Evolutionary conservation across 2,113 vertebrate species (phyloP).

Genomic region (Falco punctatus): DNA sequence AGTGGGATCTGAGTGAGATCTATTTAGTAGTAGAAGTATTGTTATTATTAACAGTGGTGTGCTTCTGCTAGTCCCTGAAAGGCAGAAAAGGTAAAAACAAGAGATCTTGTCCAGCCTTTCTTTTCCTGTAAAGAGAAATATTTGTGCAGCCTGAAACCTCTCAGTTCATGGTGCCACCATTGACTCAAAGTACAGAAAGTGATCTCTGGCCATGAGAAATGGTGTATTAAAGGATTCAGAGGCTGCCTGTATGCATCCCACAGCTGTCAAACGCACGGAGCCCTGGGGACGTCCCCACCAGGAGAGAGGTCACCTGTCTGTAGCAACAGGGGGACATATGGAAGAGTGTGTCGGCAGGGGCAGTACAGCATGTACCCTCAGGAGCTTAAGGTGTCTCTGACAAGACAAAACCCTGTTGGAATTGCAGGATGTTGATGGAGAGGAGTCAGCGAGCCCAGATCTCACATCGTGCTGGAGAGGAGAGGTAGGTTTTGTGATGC

Average conservation of each 20-base stretch:
- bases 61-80: neutral
- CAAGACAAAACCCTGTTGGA: neutral
- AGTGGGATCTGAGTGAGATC: neutral
- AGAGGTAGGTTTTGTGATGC: neutral
- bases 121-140: neutral
- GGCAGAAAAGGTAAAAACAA: neutral
- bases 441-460: neutral
- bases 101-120: neutral
- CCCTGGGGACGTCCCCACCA: neutral
- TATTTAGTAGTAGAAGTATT: neutral
- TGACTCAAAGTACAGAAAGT: neutral
- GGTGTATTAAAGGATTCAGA: neutral
- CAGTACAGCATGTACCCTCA: neutral
- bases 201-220: neutral
- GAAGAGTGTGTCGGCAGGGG: neutral
- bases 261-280: fast-evolving
- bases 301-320: neutral
- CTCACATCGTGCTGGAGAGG: too few relatives aligned
- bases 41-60: neutral
- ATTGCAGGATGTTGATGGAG: neutral
- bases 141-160: neutral
- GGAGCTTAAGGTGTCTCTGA: neutral
- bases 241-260: neutral
- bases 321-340: fast-evolving
- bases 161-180: neutral